phyloP scores from a whole-genome alignment of 53 echinoderm and acorn worm genomes.

The Temnopleurus reevesii region DNA sequence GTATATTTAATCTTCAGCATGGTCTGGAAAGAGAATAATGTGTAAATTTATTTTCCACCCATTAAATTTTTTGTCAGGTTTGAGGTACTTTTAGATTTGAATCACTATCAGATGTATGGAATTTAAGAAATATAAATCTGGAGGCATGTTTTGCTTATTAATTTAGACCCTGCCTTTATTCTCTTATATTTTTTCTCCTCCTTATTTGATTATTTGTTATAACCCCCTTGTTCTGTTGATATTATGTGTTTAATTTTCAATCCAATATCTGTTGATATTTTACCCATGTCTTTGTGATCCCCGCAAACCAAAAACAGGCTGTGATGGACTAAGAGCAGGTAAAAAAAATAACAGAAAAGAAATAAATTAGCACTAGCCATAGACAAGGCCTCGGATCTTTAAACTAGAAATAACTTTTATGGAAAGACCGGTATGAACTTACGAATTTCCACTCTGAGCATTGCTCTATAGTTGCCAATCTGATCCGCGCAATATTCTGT shows the following conservation, averaged over 20 bases:
- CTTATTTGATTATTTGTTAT: conserved; percentile 13
- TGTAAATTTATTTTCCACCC: no score
- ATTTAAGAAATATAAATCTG: neutral
- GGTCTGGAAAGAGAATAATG: no score
- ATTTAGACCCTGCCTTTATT: conserved; percentile 25
- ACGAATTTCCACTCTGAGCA: no score
- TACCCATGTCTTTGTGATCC: conserved; percentile 46
- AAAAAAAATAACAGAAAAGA: neutral
- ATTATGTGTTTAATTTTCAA: conserved; percentile 31
- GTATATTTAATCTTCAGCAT: no score
- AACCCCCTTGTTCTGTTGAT: conserved; percentile 36
- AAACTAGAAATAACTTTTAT: no score
- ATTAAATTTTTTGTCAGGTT: no score
- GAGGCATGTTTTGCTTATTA: conserved; percentile 35
- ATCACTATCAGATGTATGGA: neutral
- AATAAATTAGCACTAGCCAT: neutral
- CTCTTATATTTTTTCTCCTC: neutral
- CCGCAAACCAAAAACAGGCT: conserved; percentile 58
- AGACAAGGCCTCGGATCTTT: no score
- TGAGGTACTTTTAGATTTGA: neutral
- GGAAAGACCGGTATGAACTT: no score
- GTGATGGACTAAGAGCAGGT: conserved; percentile 55
- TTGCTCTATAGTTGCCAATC: no score
- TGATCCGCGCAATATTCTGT: no score
- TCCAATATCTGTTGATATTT: conserved; percentile 44